Conservation (phyloP, 2,113 vertebrate genomes). For the Verasper variegatus region DNA sequence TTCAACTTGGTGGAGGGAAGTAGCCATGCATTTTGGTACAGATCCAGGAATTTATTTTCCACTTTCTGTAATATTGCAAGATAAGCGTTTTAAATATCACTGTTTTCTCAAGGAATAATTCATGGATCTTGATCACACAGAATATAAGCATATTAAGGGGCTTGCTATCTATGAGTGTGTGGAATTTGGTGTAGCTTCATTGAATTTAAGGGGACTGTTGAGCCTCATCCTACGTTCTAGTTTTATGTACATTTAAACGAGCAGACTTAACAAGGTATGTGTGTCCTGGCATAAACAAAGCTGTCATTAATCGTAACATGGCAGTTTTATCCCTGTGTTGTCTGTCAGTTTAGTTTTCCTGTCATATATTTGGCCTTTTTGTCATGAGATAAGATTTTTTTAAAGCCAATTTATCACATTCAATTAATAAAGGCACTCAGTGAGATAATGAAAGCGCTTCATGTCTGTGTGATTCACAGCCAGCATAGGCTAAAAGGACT, state of each 20-base stretch:
- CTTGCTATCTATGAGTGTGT: too few relatives aligned
- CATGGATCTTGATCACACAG: too few relatives aligned
- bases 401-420: background rate
- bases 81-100: too few relatives aligned
- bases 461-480: conserved; percentile 15
- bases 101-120: too few relatives aligned
- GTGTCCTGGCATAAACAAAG: background rate
- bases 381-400: background rate
- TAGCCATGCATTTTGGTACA: too few relatives aligned
- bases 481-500: conserved; percentile 5
- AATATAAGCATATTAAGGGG: too few relatives aligned
- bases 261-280: background rate
- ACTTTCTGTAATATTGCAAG: too few relatives aligned
- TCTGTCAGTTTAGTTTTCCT: background rate
- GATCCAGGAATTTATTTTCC: too few relatives aligned
- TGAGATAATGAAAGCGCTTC: conserved; percentile 9
- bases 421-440: conserved; percentile 10
- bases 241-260: background rate
- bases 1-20: too few relatives aligned
- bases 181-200: too few relatives aligned
- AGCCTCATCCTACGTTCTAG: too few relatives aligned
- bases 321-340: background rate
- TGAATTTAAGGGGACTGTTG: too few relatives aligned
- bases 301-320: conserved; percentile 8
- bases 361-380: background rate